phyloP scores from a whole-genome alignment of 92 coral and sea anemone genomes.

The Meandrina meandrites region DNA sequence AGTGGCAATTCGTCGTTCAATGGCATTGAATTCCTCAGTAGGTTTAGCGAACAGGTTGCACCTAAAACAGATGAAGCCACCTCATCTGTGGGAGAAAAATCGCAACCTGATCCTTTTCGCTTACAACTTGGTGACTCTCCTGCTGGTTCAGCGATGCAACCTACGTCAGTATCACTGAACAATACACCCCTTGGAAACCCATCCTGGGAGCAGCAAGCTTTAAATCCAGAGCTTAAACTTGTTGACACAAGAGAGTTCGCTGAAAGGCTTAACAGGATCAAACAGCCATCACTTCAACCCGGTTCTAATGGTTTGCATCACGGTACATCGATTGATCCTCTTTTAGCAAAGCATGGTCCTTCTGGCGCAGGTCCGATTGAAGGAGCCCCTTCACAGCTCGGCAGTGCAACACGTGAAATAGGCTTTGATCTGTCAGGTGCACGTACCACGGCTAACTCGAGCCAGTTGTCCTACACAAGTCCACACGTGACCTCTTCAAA shows the following conservation, averaged over 20 bases:
- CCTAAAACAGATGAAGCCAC: not conserved
- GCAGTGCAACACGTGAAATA: not conserved
- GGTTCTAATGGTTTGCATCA: not conserved
- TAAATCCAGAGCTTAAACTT: constrained; percentile 4
- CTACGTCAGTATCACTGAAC: not conserved
- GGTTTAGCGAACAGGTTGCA: not conserved
- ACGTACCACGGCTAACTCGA: not conserved
- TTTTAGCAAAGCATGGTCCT: not conserved
- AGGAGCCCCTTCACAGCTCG: not conserved
- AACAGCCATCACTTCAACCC: not conserved
- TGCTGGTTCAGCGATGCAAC: not conserved
- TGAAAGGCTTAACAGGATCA: constrained; percentile 30
- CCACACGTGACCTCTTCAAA: not conserved
- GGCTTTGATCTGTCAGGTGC: not conserved
- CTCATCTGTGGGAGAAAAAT: not conserved
- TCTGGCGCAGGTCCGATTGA: not conserved
- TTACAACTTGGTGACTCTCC: not conserved
- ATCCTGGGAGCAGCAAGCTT: not conserved
- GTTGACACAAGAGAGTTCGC: constrained; percentile 25
- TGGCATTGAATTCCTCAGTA: constrained; percentile 9
- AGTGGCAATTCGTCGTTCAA: constrained; percentile 36
- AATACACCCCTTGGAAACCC: not conserved
- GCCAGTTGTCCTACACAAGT: not conserved
- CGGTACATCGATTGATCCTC: not conserved
- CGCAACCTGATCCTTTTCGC: not conserved